Conservation (phyloP, 2,888 invertebrate species). For the Lithophane socia region DNA sequence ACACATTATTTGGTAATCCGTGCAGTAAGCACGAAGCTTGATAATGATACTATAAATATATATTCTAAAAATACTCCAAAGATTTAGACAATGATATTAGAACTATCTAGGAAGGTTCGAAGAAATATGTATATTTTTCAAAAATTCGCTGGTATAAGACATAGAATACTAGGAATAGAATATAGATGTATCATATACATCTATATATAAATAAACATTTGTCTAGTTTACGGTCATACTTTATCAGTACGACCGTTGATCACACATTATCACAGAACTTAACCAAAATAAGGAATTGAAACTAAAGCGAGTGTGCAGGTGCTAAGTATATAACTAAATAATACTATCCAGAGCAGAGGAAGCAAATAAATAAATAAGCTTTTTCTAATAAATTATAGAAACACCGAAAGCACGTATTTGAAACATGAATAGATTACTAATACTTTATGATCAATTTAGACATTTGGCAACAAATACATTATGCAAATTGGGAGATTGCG, state of each 20-base stretch:
- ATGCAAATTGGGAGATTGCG: background rate
- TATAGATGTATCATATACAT: slow-evolving; percentile 53
- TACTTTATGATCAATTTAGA: slow-evolving; percentile 13
- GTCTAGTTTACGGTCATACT: slow-evolving; percentile 48
- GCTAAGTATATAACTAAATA: slow-evolving; percentile 49
- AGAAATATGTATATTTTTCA: background rate
- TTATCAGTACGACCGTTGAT: slow-evolving; percentile 46
- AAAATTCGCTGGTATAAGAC: slow-evolving; percentile 1
- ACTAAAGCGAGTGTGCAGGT: slow-evolving; percentile 41
- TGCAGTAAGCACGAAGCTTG: background rate
- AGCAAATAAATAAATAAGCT: slow-evolving; percentile 9
- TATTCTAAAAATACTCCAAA: slow-evolving; percentile 36
- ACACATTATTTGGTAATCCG: slow-evolving; percentile 26
- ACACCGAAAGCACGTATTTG: slow-evolving; percentile 22
- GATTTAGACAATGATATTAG: background rate
- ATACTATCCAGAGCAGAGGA: slow-evolving; percentile 47
- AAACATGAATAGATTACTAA: slow-evolving; percentile 11
- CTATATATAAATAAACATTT: slow-evolving; percentile 44
- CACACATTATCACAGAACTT: slow-evolving; percentile 66
- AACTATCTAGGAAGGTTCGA: background rate
- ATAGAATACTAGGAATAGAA: background rate
- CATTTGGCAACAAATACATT: slow-evolving; percentile 31
- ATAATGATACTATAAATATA: slow-evolving; percentile 11
- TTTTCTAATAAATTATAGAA: slow-evolving; percentile 38
- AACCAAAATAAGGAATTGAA: slow-evolving; percentile 47